phyloP scores from a whole-genome alignment of 2,113 vertebrate species.

The Limanda limanda region DNA sequence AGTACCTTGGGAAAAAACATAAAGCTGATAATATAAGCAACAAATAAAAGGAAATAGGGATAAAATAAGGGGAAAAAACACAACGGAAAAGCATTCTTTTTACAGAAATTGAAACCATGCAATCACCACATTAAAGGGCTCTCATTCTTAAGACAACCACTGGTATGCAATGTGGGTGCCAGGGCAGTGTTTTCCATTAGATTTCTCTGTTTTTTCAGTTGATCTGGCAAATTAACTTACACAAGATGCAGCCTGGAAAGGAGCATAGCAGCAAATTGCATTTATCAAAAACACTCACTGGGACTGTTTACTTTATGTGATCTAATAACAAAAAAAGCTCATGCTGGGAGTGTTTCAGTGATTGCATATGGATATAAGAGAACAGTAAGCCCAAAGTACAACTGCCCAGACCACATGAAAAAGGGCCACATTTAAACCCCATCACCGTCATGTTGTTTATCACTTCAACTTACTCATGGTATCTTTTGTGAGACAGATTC shows the following conservation, averaged over 20 bases:
- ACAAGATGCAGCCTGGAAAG: conserved; percentile 82
- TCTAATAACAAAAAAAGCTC: conserved; percentile 76
- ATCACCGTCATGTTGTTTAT: conserved; percentile 76
- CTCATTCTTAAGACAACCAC: conserved; percentile 78
- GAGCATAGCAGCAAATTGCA: conserved; percentile 82
- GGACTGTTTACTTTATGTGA: conserved; percentile 79
- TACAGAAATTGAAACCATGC: conserved; percentile 80
- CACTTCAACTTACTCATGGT: conserved; percentile 58
- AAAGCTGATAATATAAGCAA: conserved; percentile 68
- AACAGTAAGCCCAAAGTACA: conserved; percentile 61
- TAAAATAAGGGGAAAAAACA: conserved; percentile 65
- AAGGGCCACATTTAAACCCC: conserved; percentile 66
- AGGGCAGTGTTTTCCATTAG: conserved; percentile 83
- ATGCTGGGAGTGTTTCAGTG: conserved; percentile 75
- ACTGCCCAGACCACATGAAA: conserved; percentile 72
- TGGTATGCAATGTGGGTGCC: conserved; percentile 78
- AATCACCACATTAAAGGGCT: conserved; percentile 84
- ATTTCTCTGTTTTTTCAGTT: conserved; percentile 79
- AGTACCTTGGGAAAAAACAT: conserved; percentile 51
- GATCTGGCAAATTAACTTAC: conserved; percentile 85
- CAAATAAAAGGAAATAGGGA: conserved; percentile 76
- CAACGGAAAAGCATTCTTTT: conserved; percentile 79
- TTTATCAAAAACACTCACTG: conserved; percentile 84
- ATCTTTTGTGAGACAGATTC: conserved; percentile 70
- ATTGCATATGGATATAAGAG: conserved; percentile 71